A percentile compares a stretch with the other conserved stretches of the same genome.
Conservation (phyloP, 92 coral and sea anemone species). For the Phenganax subtilis region DNA sequence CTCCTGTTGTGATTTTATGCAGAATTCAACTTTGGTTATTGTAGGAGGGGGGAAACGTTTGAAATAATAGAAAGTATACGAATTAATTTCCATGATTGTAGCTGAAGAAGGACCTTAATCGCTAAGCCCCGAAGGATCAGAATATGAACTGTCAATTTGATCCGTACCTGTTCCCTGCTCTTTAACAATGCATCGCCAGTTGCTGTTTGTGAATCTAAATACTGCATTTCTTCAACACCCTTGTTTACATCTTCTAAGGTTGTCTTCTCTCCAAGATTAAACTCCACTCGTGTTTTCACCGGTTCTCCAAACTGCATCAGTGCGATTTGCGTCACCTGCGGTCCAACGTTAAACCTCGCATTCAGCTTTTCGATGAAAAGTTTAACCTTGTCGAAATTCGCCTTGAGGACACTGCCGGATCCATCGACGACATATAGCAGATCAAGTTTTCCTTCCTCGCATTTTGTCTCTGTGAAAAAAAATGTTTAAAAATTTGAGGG, state of each 20-base stretch:
- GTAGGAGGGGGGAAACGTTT: too few relatives aligned
- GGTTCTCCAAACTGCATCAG: too few relatives aligned
- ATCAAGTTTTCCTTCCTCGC: neutral
- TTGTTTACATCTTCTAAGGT: slow-evolving; percentile 9
- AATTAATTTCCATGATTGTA: too few relatives aligned
- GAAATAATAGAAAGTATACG: too few relatives aligned
- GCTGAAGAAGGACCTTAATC: too few relatives aligned
- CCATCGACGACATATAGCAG: slow-evolving; percentile 27
- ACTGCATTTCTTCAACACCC: slow-evolving; percentile 15
- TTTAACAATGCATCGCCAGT: slow-evolving; percentile 30
- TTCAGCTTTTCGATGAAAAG: slow-evolving; percentile 15
- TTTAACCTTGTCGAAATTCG: slow-evolving; percentile 18
- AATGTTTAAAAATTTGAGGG: neutral
- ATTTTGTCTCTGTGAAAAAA: neutral
- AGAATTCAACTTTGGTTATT: too few relatives aligned
- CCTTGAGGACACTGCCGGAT: slow-evolving; percentile 23
- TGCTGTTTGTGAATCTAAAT: slow-evolving; percentile 7
- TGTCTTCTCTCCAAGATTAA: neutral
- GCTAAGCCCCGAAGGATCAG: too few relatives aligned
- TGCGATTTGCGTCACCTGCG: neutral
- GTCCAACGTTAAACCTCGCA: slow-evolving; percentile 21
- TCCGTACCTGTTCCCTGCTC: slow-evolving; percentile 15
- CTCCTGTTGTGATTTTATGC: too few relatives aligned
- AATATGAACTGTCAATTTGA: too few relatives aligned
- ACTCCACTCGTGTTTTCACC: too few relatives aligned